Evolutionary conservation across 1,140 invertebrate species (phyloP).

Genomic region (Battus philenor): DNA sequence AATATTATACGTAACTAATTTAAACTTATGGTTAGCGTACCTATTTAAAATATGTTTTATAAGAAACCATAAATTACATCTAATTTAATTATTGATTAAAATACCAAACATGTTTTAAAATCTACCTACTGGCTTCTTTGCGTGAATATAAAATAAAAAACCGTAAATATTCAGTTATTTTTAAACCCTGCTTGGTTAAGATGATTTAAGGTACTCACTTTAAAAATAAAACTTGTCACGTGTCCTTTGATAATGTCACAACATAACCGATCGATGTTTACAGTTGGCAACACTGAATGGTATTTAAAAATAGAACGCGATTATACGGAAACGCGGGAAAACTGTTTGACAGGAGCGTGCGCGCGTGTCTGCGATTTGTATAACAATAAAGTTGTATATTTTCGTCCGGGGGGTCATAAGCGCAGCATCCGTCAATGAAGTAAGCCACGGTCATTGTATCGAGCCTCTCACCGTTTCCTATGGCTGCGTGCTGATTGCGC

Average conservation of each 20-base stretch:
- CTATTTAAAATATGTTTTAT: too few species aligned
- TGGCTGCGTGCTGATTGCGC: constrained; percentile 14
- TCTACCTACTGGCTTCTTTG: too few species aligned
- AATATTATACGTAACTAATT: too few species aligned
- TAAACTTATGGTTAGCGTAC: too few species aligned
- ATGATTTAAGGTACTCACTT: too few species aligned
- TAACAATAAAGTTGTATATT: constrained; percentile 56
- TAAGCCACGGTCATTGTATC: constrained; percentile 49
- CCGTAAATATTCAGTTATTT: too few species aligned
- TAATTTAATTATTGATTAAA: too few species aligned
- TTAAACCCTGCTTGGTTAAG: too few species aligned
- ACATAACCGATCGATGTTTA: constrained; percentile 3
- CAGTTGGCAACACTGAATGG: not conserved
- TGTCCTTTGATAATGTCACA: constrained; percentile 4
- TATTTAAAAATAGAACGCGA: constrained; percentile 20
- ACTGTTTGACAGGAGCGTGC: constrained; percentile 25
- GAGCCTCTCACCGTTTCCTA: constrained; percentile 54
- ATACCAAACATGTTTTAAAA: too few species aligned
- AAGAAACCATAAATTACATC: too few species aligned
- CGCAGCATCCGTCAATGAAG: constrained; percentile 52
- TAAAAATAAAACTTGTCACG: not conserved
- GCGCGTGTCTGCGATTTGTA: constrained; percentile 45
- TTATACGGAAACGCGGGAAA: constrained; percentile 9
- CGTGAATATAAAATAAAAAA: too few species aligned
- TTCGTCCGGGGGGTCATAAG: constrained; percentile 36